These are phyloP conservation scores for Coptotermes formosanus DNA, from an alignment of 1,140 invertebrate species.

Conservation along the genomic window DNA sequence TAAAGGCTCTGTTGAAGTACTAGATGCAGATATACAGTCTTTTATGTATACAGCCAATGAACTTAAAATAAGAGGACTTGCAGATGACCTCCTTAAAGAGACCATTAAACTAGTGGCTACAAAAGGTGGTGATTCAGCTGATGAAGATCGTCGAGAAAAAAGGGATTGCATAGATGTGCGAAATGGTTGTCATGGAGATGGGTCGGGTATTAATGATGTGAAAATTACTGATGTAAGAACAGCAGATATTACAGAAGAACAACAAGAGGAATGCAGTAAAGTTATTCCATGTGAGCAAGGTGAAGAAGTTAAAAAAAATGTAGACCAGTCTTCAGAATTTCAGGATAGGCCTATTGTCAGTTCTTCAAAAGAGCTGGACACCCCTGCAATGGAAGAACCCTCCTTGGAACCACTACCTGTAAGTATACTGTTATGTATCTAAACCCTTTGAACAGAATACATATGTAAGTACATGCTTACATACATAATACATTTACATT, in stretches of 20 bases:
- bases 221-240: neutral
- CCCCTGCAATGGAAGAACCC: neutral
- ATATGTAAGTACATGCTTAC: too few relatives aligned
- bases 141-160: neutral
- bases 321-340: neutral
- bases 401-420: neutral
- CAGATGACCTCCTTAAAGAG: constrained; percentile 34
- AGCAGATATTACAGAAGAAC: neutral
- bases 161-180: neutral
- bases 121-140: neutral
- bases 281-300: neutral
- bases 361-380: neutral
- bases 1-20: constrained; percentile 66
- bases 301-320: neutral
- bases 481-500: too few relatives aligned
- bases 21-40: constrained; percentile 62
- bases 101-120: neutral
- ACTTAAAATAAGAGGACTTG: constrained; percentile 60
- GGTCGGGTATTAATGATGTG: neutral
- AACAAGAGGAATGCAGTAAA: neutral
- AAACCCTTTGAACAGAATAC: too few relatives aligned
- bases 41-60: constrained; percentile 67
- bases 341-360: neutral
- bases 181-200: neutral
- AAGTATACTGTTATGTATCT: neutral